A percentile compares a stretch with the other conserved stretches of the same genome.
These are phyloP conservation scores for Cremastinae sp. DNA, from an alignment of 2,888 invertebrate species.

Conservation along the genomic window DNA sequence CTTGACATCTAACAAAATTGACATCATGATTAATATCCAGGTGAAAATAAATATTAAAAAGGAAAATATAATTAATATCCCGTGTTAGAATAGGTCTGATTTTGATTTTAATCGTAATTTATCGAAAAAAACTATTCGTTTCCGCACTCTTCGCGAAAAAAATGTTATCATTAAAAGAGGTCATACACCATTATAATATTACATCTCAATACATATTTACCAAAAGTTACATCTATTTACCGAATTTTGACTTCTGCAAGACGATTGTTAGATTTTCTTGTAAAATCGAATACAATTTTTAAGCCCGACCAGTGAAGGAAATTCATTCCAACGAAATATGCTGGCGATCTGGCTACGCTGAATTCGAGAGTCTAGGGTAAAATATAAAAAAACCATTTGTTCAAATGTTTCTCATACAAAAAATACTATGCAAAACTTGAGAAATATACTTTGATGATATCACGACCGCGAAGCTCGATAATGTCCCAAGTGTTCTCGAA, in stretches of 20 bases:
- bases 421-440: neutral
- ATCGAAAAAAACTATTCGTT: too few species aligned
- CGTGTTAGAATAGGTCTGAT: too few species aligned
- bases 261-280: slow-evolving; percentile 51
- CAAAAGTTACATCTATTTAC: slow-evolving; percentile 60
- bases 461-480: slow-evolving; percentile 85
- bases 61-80: too few species aligned
- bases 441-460: slow-evolving; percentile 82
- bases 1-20: too few species aligned
- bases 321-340: slow-evolving; percentile 44
- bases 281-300: slow-evolving; percentile 68
- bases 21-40: too few species aligned
- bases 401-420: neutral
- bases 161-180: too few species aligned
- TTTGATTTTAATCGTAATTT: too few species aligned
- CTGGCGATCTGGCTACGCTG: slow-evolving; percentile 53
- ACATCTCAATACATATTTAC: neutral
- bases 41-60: too few species aligned
- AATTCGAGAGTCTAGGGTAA: slow-evolving; percentile 66
- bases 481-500: slow-evolving; percentile 89
- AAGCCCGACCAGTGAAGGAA: slow-evolving; percentile 73
- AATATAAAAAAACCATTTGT: neutral
- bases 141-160: too few species aligned
- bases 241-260: slow-evolving; percentile 69
- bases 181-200: neutral